A percentile compares a stretch with the other conserved stretches of the same genome.
These are phyloP conservation scores for Python bivittatus DNA, from an alignment of 2,113 vertebrate genomes.

Conservation along the genomic window DNA sequence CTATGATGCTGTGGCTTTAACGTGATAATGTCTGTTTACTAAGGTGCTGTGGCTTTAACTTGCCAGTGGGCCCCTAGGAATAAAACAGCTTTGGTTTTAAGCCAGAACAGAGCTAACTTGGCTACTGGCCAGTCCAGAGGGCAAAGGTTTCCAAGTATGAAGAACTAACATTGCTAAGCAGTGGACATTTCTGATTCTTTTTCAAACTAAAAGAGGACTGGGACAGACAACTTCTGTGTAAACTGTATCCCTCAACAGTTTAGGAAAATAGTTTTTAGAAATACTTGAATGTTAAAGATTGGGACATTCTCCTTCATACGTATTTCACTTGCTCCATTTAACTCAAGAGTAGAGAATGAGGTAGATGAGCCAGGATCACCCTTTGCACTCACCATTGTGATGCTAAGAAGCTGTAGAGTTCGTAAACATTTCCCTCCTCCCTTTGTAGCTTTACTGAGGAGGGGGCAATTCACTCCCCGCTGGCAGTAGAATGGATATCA, in stretches of 20 bases:
- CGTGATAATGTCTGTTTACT: background rate
- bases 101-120: conserved; percentile 13
- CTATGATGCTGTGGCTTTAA: background rate
- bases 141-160: conserved; percentile 6
- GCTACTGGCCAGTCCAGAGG: conserved; percentile 13
- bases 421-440: conserved; percentile 33
- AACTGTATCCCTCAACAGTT: conserved; percentile 35
- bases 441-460: conserved; percentile 20
- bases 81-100: conserved; percentile 24
- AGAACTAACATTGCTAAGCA: conserved; percentile 17
- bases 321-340: conserved; percentile 52
- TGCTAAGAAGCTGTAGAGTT: conserved; percentile 69
- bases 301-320: conserved; percentile 20
- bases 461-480: conserved; percentile 62
- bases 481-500: conserved; percentile 72
- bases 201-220: conserved; percentile 19
- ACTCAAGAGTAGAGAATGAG: conserved; percentile 44
- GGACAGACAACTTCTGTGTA: background rate
- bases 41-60: background rate
- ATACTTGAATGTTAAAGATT: conserved; percentile 51
- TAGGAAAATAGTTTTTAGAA: conserved; percentile 64
- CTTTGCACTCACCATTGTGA: conserved; percentile 71
- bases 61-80: background rate
- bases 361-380: conserved; percentile 60
- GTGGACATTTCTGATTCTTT: background rate